Evolutionary conservation across 1,140 invertebrate species (phyloP).

Genomic region (Bicyclus anynana): DNA sequence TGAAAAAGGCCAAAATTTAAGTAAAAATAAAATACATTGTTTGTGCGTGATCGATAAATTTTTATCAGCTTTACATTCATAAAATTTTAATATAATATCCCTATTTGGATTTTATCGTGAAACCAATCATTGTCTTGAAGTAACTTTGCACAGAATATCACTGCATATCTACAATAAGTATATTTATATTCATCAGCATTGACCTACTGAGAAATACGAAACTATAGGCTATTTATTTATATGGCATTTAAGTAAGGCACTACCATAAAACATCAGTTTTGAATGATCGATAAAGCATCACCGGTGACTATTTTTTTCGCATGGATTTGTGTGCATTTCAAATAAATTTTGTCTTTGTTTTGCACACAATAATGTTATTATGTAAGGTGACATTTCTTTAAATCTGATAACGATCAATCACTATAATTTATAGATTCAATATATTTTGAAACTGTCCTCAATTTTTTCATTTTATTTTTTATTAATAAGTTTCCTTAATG

Average conservation of each 20-base stretch:
- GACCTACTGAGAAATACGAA: slow-evolving; percentile 25
- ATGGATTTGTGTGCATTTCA: slow-evolving; percentile 2
- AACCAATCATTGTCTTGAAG: slow-evolving; percentile 8
- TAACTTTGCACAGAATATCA: slow-evolving; percentile 8
- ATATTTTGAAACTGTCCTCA: neutral
- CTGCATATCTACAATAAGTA: slow-evolving; percentile 8
- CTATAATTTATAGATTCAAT: too few relatives aligned
- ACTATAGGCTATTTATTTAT: slow-evolving; percentile 17
- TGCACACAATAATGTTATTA: slow-evolving; percentile 2
- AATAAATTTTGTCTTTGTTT: slow-evolving; percentile 17
- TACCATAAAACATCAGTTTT: slow-evolving; percentile 5
- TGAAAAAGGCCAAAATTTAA: neutral
- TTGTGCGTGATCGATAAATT: slow-evolving; percentile 12
- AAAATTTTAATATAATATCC: slow-evolving; percentile 5
- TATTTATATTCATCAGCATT: slow-evolving; percentile 25
- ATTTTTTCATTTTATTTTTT: too few relatives aligned
- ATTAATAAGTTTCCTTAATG: too few relatives aligned
- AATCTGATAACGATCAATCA: neutral
- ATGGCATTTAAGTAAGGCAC: slow-evolving; percentile 11
- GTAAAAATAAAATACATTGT: neutral
- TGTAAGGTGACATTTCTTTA: slow-evolving; percentile 18
- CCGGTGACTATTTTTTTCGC: neutral
- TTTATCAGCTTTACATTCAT: slow-evolving; percentile 6
- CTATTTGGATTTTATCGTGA: slow-evolving; percentile 1
- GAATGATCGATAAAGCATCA: slow-evolving; percentile 6